Evolutionary conservation across 2,888 invertebrate genomes (phyloP), one percentile per base, ranked within the genome.

Genomic region (Habrosyne pyritoides): DNA sequence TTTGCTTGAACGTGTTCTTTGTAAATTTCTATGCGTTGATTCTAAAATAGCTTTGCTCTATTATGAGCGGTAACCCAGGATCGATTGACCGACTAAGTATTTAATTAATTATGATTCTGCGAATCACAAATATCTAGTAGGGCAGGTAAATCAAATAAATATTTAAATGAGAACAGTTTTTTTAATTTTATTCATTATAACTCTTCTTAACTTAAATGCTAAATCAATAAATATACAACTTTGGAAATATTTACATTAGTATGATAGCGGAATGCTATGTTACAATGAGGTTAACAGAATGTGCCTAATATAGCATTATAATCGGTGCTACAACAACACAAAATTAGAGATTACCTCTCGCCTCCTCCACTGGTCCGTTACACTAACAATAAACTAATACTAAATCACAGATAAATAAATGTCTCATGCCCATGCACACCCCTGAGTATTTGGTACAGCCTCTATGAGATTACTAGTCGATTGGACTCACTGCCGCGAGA

Each of bases 181-280:
- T 82, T 80, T 79, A 78, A 84, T 87, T 76, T 81, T 73, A 75
- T 78, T 77, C 63, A 75, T 79, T 75, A 86, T 86, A 86, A 77
- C 79, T 79, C 79, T 83, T 70, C 78, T 76, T 86, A 85, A 81
- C 69, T 71, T 75, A 87, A 83, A 71, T 57, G 59, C 78, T 84
- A 83, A 66, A 68, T 83, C 74, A 91, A 90, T 90, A 91, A 90
- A 90, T 91, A 89, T 88, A 81, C 81, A 79, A 85, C 86, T 87
- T 89, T 87, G 84, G 83, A 84, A 79, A 68, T 88, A 88, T 89
- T 83, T 89, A 89, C 88, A 89, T 69, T 73, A 79, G 68, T 71
- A 77, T 72, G 75, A 79, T 68, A 77, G 79, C 77, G 87, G 87
- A 89, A 89, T 86, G 87, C 79, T 69, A 66, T 22, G 52, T 55